These are phyloP conservation scores for Drusus annulatus DNA, from an alignment of 1,140 invertebrate species.

Conservation along the genomic window DNA sequence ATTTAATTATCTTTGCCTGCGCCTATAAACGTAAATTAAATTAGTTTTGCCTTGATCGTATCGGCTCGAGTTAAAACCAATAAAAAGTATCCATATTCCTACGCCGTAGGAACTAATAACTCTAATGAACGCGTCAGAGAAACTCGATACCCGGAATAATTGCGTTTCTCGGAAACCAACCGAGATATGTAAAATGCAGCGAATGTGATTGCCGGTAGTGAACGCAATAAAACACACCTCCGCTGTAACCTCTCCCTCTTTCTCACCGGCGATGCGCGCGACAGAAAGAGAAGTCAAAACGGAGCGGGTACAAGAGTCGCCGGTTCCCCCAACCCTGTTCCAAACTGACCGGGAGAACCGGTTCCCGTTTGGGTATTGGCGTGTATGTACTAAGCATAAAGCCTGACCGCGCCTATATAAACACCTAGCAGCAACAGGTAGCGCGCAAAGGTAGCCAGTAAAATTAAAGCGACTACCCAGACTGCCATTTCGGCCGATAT, in stretches of 20 bases:
- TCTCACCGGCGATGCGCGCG: not conserved
- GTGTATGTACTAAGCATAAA: too few relatives aligned
- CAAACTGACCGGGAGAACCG: not conserved
- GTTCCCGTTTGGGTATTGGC: not conserved
- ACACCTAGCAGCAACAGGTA: conserved; percentile 16
- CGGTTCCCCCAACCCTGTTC: not conserved
- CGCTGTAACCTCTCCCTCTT: not conserved
- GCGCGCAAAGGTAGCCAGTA: not conserved
- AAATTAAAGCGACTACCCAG: conserved; percentile 37
- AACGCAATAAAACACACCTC: too few relatives aligned
- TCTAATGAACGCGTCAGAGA: conserved; percentile 2
- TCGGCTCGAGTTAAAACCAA: too few relatives aligned
- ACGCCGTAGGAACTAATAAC: not conserved
- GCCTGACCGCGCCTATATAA: not conserved
- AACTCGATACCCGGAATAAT: conserved; percentile 20
- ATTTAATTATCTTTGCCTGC: too few relatives aligned
- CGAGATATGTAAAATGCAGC: not conserved
- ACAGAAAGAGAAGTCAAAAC: too few relatives aligned
- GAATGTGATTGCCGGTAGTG: not conserved
- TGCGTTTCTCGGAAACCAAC: conserved; percentile 23
- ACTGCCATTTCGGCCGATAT: not conserved
- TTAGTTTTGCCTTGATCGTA: too few relatives aligned
- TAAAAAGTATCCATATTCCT: not conserved
- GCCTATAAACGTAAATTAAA: too few relatives aligned
- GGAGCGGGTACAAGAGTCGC: too few relatives aligned